These are phyloP conservation scores for Anaspis maculata DNA, from an alignment of 2,888 invertebrate genomes.

Conservation along the genomic window DNA sequence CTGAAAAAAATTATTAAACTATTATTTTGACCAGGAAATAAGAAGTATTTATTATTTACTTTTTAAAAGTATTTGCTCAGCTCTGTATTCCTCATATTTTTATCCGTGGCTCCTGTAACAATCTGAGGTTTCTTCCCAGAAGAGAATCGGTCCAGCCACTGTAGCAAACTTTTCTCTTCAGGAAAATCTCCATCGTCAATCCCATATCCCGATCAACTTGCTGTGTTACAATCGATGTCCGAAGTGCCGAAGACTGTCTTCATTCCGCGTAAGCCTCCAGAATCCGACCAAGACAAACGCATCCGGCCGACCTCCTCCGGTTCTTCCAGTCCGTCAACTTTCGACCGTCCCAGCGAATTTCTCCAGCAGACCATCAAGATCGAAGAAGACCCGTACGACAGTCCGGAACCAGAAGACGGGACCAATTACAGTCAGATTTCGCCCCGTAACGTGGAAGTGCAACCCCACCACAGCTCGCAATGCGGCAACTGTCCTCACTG, in stretches of 20 bases:
- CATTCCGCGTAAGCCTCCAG: slow-evolving; percentile 30
- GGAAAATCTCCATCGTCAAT: slow-evolving; percentile 27
- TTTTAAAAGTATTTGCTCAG: too few species aligned
- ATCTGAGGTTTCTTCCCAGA: too few species aligned
- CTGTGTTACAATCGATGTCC: too few species aligned
- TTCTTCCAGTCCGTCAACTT: slow-evolving; percentile 26
- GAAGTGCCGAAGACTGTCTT: too few species aligned
- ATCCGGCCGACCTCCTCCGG: slow-evolving; percentile 18
- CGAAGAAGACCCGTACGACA: slow-evolving; percentile 26
- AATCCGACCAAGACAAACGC: slow-evolving; percentile 12
- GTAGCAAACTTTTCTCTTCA: too few species aligned
- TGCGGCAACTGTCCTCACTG: slow-evolving; percentile 62
- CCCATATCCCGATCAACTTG: slow-evolving; percentile 19
- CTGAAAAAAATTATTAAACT: too few species aligned
- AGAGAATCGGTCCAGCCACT: too few species aligned
- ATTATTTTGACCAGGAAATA: too few species aligned
- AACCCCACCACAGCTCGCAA: slow-evolving; percentile 39
- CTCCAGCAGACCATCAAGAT: slow-evolving; percentile 30
- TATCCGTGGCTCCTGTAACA: too few species aligned
- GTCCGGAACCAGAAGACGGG: slow-evolving; percentile 8
- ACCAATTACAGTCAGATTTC: slow-evolving; percentile 6
- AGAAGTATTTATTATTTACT: too few species aligned
- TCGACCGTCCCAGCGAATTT: slow-evolving; percentile 29
- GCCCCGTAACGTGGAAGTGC: slow-evolving; percentile 15
- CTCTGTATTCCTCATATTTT: too few species aligned